Evolutionary conservation across 2,797 vertebrate genomes (phyloP).

Genomic region (Trichosurus vulpecula): DNA sequence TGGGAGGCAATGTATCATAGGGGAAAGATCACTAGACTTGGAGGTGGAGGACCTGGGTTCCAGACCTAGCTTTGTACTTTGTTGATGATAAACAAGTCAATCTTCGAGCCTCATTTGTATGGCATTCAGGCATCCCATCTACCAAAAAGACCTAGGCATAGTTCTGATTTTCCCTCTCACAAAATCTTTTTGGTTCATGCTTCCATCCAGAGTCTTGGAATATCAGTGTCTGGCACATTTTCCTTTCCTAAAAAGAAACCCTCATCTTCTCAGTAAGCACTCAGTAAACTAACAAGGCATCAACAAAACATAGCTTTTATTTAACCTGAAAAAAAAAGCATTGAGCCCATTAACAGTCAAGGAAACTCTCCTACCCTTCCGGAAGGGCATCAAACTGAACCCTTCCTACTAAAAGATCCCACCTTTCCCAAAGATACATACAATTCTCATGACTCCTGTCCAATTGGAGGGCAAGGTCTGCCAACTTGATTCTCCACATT

Average conservation of each 20-base stretch:
- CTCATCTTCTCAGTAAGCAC: not conserved
- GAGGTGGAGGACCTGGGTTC: not conserved
- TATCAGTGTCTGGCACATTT: not conserved
- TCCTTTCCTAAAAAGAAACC: not conserved
- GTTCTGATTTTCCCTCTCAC: not conserved
- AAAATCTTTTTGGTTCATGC: not conserved
- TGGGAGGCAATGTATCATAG: not conserved
- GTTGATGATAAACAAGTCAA: not conserved
- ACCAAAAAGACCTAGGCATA: not conserved
- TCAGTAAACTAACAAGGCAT: not conserved
- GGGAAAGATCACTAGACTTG: not conserved
- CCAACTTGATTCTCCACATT: not conserved
- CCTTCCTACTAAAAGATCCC: not conserved
- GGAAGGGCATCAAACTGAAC: not conserved
- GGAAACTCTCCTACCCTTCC: not conserved
- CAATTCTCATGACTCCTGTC: not conserved
- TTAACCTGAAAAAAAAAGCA: not conserved
- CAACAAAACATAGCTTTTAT: not conserved
- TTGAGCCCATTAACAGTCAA: not conserved
- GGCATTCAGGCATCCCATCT: not conserved
- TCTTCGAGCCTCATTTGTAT: not conserved
- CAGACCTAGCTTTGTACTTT: not conserved
- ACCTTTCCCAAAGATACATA: not conserved
- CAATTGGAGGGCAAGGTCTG: not conserved
- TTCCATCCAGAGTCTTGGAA: not conserved